Evolutionary conservation across 2,888 invertebrate genomes (phyloP), one percentile per base, ranked within the genome.

Genomic region (Acronicta aceris): DNA sequence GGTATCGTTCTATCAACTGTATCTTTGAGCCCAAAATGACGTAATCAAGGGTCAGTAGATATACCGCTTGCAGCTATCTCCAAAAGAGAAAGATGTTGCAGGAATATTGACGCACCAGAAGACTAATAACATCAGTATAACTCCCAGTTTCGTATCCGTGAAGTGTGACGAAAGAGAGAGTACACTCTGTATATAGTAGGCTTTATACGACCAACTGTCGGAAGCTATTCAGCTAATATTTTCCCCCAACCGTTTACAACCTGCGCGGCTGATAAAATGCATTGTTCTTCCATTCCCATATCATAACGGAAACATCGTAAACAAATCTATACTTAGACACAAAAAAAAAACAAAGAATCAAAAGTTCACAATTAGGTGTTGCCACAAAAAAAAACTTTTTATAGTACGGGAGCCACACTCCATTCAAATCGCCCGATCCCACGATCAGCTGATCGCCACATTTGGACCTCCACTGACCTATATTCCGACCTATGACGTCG

Each of bases 401-500:
- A 77, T 78, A 78, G 79, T 75, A 78, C 81, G 78, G 80, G 79
- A 79, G 61, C 62, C 48, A 54, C 58, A 55, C 48, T 62, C 64
- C 71, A 71, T 79, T 78, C 81, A 83, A 78, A 71, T 65, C 65
- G 79, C 73, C 65, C 75, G 83, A 78, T 90, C 92, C 86, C 90
- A 89, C 90, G 89, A 89, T 86, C 94, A 94, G 93, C 93, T 93
- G 94, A 88, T 84, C 80, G 82, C 85, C 84, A 87, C 90, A 90
- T 93, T 94, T 91, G 89, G 94, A 92, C 88, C 86, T 85, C 84
- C 69, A 75, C 86, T 91, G 94, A 94, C 94, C 94, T 89, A 94
- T 94, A 94, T 94, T 89, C 89, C 87, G 82, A 83, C 79, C 85
- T 89, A 89, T 94, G 94, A 94, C 94, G 94, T 93, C 84, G 84